phyloP scores from a whole-genome alignment of 2,888 invertebrate species.

The Nomada fabriciana region DNA sequence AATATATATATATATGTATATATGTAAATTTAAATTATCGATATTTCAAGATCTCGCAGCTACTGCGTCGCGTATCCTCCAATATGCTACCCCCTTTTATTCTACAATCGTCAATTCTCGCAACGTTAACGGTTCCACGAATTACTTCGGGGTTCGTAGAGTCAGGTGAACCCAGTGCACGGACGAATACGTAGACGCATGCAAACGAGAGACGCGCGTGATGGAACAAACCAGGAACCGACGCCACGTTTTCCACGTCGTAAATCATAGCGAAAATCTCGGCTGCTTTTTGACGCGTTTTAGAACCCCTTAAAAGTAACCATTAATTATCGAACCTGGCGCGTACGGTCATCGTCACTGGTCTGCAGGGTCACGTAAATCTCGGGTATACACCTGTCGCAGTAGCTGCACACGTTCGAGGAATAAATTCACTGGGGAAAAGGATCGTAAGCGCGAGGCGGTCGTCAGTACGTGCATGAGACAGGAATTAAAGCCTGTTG shows the following conservation, averaged over 20 bases:
- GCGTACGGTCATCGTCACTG: conserved; percentile 6
- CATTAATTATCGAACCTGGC: conserved; percentile 66
- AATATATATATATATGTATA: too few species aligned
- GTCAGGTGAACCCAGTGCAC: conserved; percentile 14
- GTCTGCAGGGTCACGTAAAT: conserved; percentile 65
- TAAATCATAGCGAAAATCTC: conserved; percentile 63
- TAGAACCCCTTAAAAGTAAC: conserved; percentile 63
- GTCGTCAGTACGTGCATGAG: conserved; percentile 56
- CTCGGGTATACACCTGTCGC: conserved; percentile 69
- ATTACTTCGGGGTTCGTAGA: neutral
- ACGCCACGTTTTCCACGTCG: conserved; percentile 59
- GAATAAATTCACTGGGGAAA: conserved; percentile 69
- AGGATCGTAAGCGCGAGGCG: conserved; percentile 55
- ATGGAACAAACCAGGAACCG: conserved; percentile 14
- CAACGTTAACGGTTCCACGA: neutral
- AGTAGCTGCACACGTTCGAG: conserved; percentile 64
- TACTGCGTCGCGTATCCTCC: too few species aligned
- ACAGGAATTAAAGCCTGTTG: conserved; percentile 62
- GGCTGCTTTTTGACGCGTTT: conserved; percentile 64
- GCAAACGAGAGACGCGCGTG: conserved; percentile 38
- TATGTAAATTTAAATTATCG: neutral
- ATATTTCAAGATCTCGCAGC: neutral
- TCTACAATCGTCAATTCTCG: neutral
- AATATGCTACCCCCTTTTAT: neutral
- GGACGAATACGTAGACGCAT: conserved; percentile 25